Evolutionary conservation across 2,113 vertebrate genomes (phyloP), one percentile per base, ranked within the genome.

Genomic region (Prionailurus bengalensis): DNA sequence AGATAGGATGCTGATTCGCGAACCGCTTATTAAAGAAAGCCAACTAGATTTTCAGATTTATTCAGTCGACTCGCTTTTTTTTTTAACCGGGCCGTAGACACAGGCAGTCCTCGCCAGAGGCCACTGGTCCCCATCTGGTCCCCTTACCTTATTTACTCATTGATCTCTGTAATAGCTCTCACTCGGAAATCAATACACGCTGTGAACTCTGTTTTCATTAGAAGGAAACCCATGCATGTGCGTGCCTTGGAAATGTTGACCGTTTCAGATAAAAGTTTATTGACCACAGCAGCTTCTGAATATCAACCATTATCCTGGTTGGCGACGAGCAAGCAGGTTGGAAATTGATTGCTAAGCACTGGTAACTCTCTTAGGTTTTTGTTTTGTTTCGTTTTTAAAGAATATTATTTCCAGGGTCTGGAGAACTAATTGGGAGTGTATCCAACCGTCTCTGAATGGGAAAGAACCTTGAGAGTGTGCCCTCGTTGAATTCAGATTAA

Each of bases 101-200:
- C 4, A 36, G 51, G 31, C 15, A 14, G 31, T 27, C 23, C 15
- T 48, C 0, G 0, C 70, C 36, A 51, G 61, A 25, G 12, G 27
- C 74, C 31, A 1, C 10, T 0, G 11, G 14, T 45, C 27, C 42
- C 74, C 15, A 31, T 10, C 74, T 9, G 27, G 27, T 48, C 11
- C 11, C 55, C 53, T 4, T 2, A 1, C 21, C 1, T 0, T 42
- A 6, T 74, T 31, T 42, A 14, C 19, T 71, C 42, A 31, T 2
- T 4, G 42, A 7, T 15, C 29, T 31, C 33, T 71, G n/a, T 29
- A 39, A 3, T 42, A 19, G 16, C 5, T 25, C 65, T 79, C 61
- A 27, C 29, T 58, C 15, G 19, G 42, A 31, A 45, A n/a, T 51
- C 53, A 76, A 27, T 31, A 3, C 4, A 5, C 12, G 25, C 25